phyloP scores from a whole-genome alignment of 37 sponge, comb jelly and placozoan genomes.

The Agelas oroides region DNA sequence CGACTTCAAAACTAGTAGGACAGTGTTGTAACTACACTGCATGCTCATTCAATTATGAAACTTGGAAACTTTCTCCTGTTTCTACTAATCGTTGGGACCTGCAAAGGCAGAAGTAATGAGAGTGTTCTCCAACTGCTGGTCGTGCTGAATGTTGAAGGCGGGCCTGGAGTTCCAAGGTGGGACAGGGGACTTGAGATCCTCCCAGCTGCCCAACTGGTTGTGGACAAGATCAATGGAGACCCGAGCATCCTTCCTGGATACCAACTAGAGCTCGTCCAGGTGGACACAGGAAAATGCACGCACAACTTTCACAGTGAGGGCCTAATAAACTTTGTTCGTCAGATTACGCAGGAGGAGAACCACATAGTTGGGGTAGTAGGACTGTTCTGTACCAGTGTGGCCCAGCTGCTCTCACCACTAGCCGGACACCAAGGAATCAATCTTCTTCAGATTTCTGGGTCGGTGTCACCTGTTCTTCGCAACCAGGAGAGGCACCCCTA shows the following conservation, averaged over 20 bases:
- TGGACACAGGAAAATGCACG: not conserved
- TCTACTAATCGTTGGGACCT: too few species aligned
- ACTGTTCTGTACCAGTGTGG: conserved; percentile 12
- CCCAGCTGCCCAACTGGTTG: conserved; percentile 21
- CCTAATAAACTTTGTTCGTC: not conserved
- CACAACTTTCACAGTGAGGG: not conserved
- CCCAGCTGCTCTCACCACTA: not conserved
- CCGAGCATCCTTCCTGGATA: not conserved
- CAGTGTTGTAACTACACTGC: too few species aligned
- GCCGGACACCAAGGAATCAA: conserved; percentile 1
- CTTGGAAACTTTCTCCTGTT: too few species aligned
- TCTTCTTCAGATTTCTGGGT: conserved; percentile 24
- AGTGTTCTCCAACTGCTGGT: too few species aligned
- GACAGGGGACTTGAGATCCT: conserved; percentile 19
- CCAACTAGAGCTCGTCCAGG: not conserved
- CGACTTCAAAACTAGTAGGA: too few species aligned
- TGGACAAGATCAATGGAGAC: conserved; percentile 16
- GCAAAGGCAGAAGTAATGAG: too few species aligned
- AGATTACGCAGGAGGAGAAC: not conserved
- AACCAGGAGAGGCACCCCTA: not conserved
- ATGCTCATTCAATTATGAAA: too few species aligned
- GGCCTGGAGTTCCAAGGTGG: not conserved
- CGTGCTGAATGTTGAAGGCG: too few species aligned
- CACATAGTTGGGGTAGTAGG: conserved; percentile 25
- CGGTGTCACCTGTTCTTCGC: not conserved